phyloP scores from a whole-genome alignment of 2,888 invertebrate genomes.

The Lucinisca nassula region DNA sequence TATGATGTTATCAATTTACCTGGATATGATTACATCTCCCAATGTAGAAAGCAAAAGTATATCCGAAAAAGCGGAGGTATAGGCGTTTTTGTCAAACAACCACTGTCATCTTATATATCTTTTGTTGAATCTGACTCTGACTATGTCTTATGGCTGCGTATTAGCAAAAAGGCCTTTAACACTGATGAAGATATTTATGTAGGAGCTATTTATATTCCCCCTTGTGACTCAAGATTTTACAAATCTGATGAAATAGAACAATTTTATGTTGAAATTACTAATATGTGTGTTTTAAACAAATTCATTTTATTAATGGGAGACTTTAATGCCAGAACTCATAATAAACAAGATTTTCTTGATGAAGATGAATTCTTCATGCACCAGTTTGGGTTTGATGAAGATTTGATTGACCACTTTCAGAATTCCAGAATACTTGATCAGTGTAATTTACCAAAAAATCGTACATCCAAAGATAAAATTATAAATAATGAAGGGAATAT shows the following conservation, averaged over 20 bases:
- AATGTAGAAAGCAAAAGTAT: slow-evolving; percentile 1
- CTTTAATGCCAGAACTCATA: neutral
- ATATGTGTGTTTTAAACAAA: slow-evolving; percentile 10
- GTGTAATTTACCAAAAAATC: neutral
- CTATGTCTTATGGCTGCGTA: neutral
- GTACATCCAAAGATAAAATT: neutral
- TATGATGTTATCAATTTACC: neutral
- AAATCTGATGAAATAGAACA: neutral
- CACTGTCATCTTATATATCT: neutral
- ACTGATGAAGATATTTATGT: neutral
- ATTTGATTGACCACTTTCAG: neutral
- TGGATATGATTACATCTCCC: neutral
- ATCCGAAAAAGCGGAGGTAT: slow-evolving; percentile 2
- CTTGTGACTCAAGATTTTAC: neutral
- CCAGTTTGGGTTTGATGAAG: neutral
- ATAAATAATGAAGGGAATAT: slow-evolving; percentile 2
- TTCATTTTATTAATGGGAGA: neutral
- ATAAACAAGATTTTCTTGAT: slow-evolving; percentile 7
- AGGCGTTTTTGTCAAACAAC: neutral
- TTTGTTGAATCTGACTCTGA: slow-evolving; percentile 4
- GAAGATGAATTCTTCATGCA: neutral
- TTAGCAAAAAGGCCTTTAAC: neutral
- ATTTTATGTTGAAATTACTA: neutral
- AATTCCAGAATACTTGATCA: neutral
- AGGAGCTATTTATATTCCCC: neutral